Evolutionary conservation across 2,113 vertebrate species (phyloP), one percentile per base, ranked within the genome.

Genomic region (Barnardius zonarius): DNA sequence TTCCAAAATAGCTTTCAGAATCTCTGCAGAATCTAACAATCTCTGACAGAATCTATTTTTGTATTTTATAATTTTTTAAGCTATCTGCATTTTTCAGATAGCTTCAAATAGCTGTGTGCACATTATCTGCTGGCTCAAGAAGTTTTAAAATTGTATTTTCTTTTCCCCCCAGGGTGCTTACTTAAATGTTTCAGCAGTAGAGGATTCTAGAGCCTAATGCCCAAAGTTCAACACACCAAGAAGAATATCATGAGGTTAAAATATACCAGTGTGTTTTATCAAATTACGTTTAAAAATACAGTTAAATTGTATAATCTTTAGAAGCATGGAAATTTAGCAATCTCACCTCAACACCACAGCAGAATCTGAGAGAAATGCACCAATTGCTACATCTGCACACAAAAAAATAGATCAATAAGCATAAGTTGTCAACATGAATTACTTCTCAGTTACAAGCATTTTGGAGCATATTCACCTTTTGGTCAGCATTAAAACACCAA

Each of bases 341-440:
- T 74, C 98, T 98, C 96, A 99, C 99, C 99, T 99, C 88, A 99
- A 97, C 77, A 99, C 94, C 57, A 99, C 98, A 18, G 98, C 99
- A 54, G 98, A 98, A 96, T 99, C 97, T 1, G 99, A 99, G 31
- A 98, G 98, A 96, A 99, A 99, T 12, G 99, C 99, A 85, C 99
- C 99, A 51, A 99, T 98, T 3, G 99, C 99, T 85, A 99, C 95
- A 97, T 99, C 99, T 99, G 98, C 44, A 94, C 39, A 69, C 83
- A 68, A 63, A 75, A 75, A 70, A 75, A 83, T 2, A 84, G n/a
- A 97, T 92, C 88, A 86, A 92, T 95, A 78, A 93, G 31, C 20
- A 80, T 83, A 46, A 92, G 89, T 95, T 97, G 49, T 75, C 88
- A 94, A 74, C 59, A 84, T 81, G 59, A 98, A 92, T 91, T 82